Percentiles rank a stretch among this genome's conserved stretches.
These are phyloP conservation scores for Noturus placidus DNA, from an alignment of 2,113 vertebrate genomes.

Conservation along the genomic window DNA sequence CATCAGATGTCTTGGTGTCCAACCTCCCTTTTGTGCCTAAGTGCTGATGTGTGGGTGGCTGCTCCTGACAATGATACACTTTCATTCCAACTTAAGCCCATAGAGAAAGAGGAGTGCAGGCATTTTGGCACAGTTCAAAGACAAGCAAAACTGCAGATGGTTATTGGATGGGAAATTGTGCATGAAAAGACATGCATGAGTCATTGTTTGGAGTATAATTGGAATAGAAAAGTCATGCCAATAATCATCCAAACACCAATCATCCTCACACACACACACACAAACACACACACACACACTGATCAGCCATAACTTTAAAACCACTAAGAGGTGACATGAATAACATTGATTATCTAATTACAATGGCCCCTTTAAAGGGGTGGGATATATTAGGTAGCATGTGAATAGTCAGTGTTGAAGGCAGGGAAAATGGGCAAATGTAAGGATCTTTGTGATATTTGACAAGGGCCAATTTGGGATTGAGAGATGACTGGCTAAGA, in stretches of 20 bases:
- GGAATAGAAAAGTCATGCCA: background rate
- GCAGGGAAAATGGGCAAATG: too few relatives aligned
- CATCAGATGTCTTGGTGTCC: slow-evolving; percentile 20
- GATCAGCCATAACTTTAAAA: too few relatives aligned
- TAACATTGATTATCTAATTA: too few relatives aligned
- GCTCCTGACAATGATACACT: background rate
- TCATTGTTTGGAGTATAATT: slow-evolving; percentile 7
- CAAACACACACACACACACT: too few relatives aligned
- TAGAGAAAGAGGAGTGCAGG: background rate
- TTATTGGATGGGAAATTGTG: background rate
- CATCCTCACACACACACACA: background rate
- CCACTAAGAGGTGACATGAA: too few relatives aligned
- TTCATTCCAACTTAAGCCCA: background rate
- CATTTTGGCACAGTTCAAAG: background rate
- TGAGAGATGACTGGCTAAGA: too few relatives aligned
- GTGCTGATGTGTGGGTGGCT: slow-evolving; percentile 23
- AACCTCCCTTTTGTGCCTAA: background rate
- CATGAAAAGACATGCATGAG: slow-evolving; percentile 12
- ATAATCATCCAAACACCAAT: background rate
- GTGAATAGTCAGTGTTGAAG: too few relatives aligned
- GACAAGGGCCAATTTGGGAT: too few relatives aligned
- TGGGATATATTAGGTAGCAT: too few relatives aligned
- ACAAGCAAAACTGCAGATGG: background rate
- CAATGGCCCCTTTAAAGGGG: too few relatives aligned
- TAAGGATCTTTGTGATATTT: too few relatives aligned